Percentiles rank a stretch among this genome's conserved stretches.
These are phyloP conservation scores for Neosilurus mollespiculum DNA, from an alignment of 2,797 vertebrate genomes.

Conservation along the genomic window DNA sequence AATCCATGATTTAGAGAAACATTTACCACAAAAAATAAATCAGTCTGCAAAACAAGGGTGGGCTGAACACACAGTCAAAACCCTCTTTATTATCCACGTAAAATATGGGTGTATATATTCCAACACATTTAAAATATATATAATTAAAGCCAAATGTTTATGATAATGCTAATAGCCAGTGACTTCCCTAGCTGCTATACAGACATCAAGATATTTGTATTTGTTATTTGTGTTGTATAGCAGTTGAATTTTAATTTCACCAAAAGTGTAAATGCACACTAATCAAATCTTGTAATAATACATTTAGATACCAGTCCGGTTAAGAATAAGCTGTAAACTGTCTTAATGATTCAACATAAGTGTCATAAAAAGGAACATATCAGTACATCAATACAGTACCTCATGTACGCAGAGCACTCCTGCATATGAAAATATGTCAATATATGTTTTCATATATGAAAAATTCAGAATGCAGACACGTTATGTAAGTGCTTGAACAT, in stretches of 20 bases:
- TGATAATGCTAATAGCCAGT: neutral
- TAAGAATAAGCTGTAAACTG: neutral
- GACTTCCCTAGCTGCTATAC: neutral
- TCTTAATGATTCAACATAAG: neutral
- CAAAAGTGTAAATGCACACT: neutral
- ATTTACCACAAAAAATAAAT: slow-evolving; percentile 58
- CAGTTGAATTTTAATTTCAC: neutral
- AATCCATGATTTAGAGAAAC: slow-evolving; percentile 77
- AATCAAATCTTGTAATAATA: neutral
- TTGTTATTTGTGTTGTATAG: neutral
- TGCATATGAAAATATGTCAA: too few relatives aligned
- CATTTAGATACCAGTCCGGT: neutral
- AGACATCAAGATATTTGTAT: neutral
- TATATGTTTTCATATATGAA: neutral
- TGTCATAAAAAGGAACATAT: neutral
- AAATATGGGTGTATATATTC: neutral
- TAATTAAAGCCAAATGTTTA: neutral
- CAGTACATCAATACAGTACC: neutral
- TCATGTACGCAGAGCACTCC: neutral
- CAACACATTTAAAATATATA: neutral
- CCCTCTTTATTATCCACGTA: neutral
- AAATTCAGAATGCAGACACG: neutral
- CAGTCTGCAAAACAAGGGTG: slow-evolving; percentile 48
- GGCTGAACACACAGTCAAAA: neutral
- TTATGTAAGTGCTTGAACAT: neutral